phyloP scores from a whole-genome alignment of 2,113 vertebrate species.

The Anthoscopus minutus region DNA sequence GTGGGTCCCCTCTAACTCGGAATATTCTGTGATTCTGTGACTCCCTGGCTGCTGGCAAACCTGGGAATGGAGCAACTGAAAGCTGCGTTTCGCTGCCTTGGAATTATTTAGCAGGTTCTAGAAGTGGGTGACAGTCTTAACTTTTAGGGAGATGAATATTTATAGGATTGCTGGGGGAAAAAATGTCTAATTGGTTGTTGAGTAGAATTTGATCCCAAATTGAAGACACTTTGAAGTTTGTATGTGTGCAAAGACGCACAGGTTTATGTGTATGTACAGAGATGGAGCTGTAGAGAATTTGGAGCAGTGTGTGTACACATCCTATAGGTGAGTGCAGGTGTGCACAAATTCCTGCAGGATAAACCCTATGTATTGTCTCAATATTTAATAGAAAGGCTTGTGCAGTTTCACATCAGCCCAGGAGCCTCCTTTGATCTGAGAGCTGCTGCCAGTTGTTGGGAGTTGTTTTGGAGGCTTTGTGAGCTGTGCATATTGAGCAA shows the following conservation, averaged over 20 bases:
- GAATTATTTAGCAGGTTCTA: background rate
- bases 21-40: background rate
- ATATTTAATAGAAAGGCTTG: background rate
- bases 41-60: background rate
- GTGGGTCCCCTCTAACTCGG: background rate
- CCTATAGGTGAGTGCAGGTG: background rate
- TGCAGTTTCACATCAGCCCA: background rate
- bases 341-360: background rate
- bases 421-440: constrained; percentile 29
- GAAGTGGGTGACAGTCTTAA: background rate
- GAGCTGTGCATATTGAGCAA: background rate
- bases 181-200: background rate
- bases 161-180: background rate
- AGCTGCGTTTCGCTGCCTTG: background rate
- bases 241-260: background rate
- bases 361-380: background rate
- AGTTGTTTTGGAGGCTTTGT: background rate
- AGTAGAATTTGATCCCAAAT: background rate
- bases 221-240: background rate
- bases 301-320: too few species aligned
- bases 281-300: background rate
- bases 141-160: constrained; percentile 5
- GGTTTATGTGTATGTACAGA: background rate
- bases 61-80: background rate
- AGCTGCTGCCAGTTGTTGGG: background rate